These are phyloP conservation scores for Trematomus bernacchii DNA, from an alignment of 2,797 vertebrate genomes.

Conservation along the genomic window DNA sequence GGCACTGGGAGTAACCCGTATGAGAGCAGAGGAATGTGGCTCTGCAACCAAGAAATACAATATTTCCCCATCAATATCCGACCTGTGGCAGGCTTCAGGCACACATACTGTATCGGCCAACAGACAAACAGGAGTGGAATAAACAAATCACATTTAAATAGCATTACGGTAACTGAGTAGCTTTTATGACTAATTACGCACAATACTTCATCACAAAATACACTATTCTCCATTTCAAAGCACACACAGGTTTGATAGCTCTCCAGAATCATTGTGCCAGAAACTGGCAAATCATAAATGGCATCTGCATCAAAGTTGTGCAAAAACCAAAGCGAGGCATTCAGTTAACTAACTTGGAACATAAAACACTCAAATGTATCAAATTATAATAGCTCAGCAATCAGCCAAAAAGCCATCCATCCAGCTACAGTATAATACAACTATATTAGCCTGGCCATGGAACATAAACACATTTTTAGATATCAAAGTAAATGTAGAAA, in stretches of 20 bases:
- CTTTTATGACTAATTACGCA: constrained; percentile 55
- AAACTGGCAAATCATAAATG: constrained; percentile 43
- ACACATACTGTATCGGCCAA: constrained; percentile 13
- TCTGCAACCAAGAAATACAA: constrained; percentile 73
- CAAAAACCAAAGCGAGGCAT: constrained; percentile 28
- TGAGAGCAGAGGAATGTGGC: constrained; percentile 58
- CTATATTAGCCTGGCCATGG: constrained; percentile 10
- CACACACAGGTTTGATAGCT: constrained; percentile 27
- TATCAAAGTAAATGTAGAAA: constrained; percentile 26
- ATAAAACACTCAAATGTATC: constrained; percentile 46
- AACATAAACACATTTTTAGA: constrained; percentile 17
- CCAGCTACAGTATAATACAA: constrained; percentile 18
- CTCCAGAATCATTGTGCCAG: constrained; percentile 17
- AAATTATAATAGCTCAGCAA: constrained; percentile 46
- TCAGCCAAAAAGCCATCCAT: constrained; percentile 39
- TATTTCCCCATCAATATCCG: constrained; percentile 65
- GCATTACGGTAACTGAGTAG: constrained; percentile 34
- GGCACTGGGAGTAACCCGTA: constrained; percentile 63
- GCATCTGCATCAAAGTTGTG: constrained; percentile 39
- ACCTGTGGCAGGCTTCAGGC: constrained; percentile 50
- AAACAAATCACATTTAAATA: constrained; percentile 42
- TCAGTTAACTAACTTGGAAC: constrained; percentile 52
- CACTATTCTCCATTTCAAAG: constrained; percentile 33
- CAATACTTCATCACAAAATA: constrained; percentile 28
- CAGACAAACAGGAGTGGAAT: constrained; percentile 13